Percentiles rank a stretch among this genome's conserved stretches.
Evolutionary conservation across 2,113 vertebrate species (phyloP).

Genomic region (Paramisgurnus dabryanus): DNA sequence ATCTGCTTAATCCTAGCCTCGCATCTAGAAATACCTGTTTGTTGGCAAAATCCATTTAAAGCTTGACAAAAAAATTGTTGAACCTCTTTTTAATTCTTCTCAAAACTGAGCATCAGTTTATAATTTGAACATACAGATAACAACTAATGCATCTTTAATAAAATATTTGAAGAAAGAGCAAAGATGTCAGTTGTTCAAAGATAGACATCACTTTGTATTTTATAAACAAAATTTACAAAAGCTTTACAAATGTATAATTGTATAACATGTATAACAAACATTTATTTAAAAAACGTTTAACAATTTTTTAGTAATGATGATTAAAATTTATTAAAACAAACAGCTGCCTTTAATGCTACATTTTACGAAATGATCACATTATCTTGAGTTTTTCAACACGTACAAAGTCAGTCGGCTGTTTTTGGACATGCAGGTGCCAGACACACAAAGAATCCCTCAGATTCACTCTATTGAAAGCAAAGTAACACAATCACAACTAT

Average conservation of each 20-base stretch:
- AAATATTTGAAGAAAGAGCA: background rate
- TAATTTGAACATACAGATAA: too few relatives aligned
- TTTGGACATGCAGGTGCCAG: conserved; percentile 64
- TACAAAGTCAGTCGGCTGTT: conserved; percentile 27
- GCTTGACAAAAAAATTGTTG: too few relatives aligned
- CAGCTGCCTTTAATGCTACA: conserved; percentile 69
- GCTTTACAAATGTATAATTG: background rate
- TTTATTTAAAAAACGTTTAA: background rate
- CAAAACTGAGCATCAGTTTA: too few relatives aligned
- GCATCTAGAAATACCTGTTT: too few relatives aligned
- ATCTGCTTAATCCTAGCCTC: too few relatives aligned
- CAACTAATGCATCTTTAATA: too few relatives aligned
- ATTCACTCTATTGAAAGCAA: conserved; percentile 54
- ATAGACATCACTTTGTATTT: background rate
- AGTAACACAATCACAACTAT: too few relatives aligned
- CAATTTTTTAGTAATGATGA: background rate
- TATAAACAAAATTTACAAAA: background rate
- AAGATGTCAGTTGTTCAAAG: too few relatives aligned
- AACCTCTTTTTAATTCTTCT: too few relatives aligned
- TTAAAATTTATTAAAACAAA: conserved; percentile 20
- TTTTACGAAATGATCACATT: conserved; percentile 13
- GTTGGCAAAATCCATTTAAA: too few relatives aligned
- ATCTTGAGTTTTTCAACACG: background rate
- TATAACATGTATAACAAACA: background rate
- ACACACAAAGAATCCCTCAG: conserved; percentile 67